Evolutionary conservation across 2,797 vertebrate genomes (phyloP).

Genomic region (Poecile montanus): DNA sequence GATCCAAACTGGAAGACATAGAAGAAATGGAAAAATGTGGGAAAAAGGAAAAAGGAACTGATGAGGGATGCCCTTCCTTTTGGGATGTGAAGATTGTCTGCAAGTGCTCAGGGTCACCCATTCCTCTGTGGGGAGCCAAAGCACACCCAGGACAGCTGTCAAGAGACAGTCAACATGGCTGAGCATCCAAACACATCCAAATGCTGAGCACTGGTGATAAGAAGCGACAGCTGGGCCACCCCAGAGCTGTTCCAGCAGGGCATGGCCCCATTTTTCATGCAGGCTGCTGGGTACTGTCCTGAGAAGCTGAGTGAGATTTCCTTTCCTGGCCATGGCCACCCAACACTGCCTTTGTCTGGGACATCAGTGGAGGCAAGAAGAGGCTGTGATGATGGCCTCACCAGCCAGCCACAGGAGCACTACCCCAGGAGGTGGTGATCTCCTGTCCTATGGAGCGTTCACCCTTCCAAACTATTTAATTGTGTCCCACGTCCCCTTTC

Average conservation of each 20-base stretch:
- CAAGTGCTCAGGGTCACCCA: neutral
- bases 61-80: neutral
- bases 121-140: neutral
- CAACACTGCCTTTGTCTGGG: neutral
- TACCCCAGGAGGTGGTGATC: neutral
- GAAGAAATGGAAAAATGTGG: neutral
- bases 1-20: neutral
- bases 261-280: neutral
- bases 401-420: accelerated
- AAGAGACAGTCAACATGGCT: neutral
- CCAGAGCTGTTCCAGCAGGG: neutral
- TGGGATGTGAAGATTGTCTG: neutral
- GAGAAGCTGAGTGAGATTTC: neutral
- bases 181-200: neutral
- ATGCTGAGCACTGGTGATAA: neutral
- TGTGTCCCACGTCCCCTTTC: neutral
- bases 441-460: neutral
- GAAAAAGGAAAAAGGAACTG: neutral
- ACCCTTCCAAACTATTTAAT: neutral
- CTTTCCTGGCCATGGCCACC: neutral
- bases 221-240: neutral
- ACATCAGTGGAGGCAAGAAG: neutral
- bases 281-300: accelerated
- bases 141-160: neutral
- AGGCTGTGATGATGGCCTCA: neutral